These are phyloP conservation scores for Phoenicopterus ruber DNA, from an alignment of 2,113 vertebrate species.

Conservation along the genomic window DNA sequence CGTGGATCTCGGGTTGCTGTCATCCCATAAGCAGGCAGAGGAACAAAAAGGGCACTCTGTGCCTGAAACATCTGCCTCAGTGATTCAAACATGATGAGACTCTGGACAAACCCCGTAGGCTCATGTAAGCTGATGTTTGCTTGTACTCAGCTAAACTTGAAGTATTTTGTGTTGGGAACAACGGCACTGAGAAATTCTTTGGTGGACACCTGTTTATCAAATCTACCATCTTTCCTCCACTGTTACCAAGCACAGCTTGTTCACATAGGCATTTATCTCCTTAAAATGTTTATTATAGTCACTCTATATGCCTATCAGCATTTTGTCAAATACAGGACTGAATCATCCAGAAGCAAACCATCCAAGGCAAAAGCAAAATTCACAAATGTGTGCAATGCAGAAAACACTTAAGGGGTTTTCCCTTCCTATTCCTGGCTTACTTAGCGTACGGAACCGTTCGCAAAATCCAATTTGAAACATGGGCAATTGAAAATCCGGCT, in stretches of 20 bases:
- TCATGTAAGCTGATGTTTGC: not conserved
- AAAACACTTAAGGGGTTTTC: not conserved
- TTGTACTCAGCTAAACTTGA: not conserved
- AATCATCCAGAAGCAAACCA: not conserved
- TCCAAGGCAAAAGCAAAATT: not conserved
- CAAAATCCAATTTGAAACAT: not conserved
- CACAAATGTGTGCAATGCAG: not conserved
- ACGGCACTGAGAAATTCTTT: not conserved
- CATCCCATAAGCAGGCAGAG: not conserved
- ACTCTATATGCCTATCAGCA: not conserved
- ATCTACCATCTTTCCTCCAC: not conserved
- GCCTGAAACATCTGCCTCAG: not conserved
- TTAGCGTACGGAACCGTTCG: not conserved
- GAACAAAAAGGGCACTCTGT: not conserved
- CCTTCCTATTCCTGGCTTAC: not conserved
- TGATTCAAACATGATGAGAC: not conserved
- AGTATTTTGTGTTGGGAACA: not conserved
- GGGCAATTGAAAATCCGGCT: not conserved
- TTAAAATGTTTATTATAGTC: not conserved
- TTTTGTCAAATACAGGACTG: not conserved
- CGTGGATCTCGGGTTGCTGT: not conserved
- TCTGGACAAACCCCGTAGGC: not conserved
- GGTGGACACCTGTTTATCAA: constrained; percentile 3
- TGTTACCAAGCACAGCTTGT: constrained; percentile 28
- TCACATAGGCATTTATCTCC: not conserved